Evolutionary conservation across 1,140 invertebrate genomes (phyloP).

Genomic region (Brachionus plicatilis): DNA sequence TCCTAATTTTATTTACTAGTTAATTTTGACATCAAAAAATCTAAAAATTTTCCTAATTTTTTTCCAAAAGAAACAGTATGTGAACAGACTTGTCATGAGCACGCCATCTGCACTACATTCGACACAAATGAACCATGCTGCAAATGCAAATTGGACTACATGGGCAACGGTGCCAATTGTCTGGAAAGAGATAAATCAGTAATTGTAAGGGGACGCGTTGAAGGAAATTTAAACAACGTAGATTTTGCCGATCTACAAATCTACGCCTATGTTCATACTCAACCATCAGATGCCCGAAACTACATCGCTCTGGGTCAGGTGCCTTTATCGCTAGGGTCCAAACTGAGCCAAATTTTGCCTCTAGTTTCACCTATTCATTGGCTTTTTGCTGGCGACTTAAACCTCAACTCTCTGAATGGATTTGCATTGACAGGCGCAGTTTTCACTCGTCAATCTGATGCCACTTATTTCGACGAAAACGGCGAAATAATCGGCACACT

Average conservation of each 20-base stretch:
- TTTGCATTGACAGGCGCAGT: slow-evolving; percentile 15
- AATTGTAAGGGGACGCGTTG: neutral
- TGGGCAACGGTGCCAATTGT: slow-evolving; percentile 9
- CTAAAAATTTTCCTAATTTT: neutral
- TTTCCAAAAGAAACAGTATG: neutral
- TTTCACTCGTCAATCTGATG: slow-evolving; percentile 27
- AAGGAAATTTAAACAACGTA: neutral
- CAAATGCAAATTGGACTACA: slow-evolving; percentile 17
- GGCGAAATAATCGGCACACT: slow-evolving; percentile 12
- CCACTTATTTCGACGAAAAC: slow-evolving; percentile 1
- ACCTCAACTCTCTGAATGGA: slow-evolving; percentile 7
- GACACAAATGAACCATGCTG: slow-evolving; percentile 17
- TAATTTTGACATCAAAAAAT: too few relatives aligned
- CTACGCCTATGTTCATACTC: slow-evolving; percentile 25
- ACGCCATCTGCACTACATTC: neutral
- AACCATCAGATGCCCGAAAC: slow-evolving; percentile 3
- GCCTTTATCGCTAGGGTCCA: neutral
- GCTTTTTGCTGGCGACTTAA: slow-evolving; percentile 27
- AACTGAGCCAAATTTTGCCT: neutral
- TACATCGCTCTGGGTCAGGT: neutral
- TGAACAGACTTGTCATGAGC: neutral
- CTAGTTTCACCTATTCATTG: slow-evolving; percentile 18
- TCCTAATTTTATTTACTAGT: too few relatives aligned
- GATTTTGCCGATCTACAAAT: neutral
- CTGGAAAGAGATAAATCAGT: slow-evolving; percentile 15